These are phyloP conservation scores for Sylvilagus bachmani DNA, from an alignment of 2,113 vertebrate genomes.

Conservation along the genomic window DNA sequence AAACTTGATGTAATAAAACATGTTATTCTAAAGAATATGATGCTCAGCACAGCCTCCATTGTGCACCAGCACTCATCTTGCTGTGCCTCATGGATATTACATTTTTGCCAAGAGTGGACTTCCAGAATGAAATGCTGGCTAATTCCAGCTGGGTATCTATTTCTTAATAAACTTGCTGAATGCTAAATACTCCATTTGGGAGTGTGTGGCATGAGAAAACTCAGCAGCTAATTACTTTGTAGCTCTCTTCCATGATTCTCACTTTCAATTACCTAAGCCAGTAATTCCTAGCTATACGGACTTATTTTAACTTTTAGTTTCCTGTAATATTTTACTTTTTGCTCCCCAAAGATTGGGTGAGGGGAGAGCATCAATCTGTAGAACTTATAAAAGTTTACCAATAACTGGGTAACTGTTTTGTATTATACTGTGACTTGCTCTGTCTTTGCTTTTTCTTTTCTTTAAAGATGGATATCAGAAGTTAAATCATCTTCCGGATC, in stretches of 20 bases:
- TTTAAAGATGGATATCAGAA: conserved; percentile 31
- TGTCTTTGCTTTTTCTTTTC: not conserved
- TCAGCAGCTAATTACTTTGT: conserved; percentile 46
- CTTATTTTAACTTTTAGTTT: conserved; percentile 38
- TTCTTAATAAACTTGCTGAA: conserved; percentile 56
- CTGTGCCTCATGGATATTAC: conserved; percentile 5
- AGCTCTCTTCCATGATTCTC: conserved; percentile 32
- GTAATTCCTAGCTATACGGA: not conserved
- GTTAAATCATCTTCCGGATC: conserved; percentile 62
- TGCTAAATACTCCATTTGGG: conserved; percentile 26
- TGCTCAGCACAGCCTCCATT: not conserved
- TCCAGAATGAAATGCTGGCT: conserved; percentile 65
- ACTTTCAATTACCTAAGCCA: not conserved
- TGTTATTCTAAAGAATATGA: not conserved
- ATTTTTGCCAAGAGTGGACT: conserved; percentile 62
- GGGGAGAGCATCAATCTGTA: not conserved
- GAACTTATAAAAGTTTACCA: not conserved
- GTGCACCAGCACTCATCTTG: not conserved
- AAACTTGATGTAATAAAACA: not conserved
- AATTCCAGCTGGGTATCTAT: conserved; percentile 61
- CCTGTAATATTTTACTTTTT: conserved; percentile 29
- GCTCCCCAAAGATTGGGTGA: too few relatives aligned
- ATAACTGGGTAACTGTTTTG: not conserved
- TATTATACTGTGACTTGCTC: not conserved
- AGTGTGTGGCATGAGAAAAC: not conserved